Conservation (phyloP, 1,140 invertebrate species). For the Uloborus diversus region DNA sequence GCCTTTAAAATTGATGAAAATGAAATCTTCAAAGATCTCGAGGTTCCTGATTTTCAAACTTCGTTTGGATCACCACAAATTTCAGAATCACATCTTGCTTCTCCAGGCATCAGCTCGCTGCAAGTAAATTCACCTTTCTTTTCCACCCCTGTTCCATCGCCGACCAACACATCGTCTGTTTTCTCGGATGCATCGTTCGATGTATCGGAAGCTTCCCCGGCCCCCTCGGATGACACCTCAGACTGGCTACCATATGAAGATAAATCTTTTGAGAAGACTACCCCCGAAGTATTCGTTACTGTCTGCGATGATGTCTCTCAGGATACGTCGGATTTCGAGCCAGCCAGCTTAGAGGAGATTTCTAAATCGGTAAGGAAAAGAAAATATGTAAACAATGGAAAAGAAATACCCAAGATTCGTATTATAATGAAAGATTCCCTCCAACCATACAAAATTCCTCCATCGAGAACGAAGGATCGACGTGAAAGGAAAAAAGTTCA, state of each 20-base stretch:
- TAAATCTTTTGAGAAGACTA: background rate
- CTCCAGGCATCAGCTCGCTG: background rate
- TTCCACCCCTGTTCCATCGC: background rate
- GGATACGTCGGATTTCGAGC: background rate
- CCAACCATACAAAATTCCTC: conserved; percentile 1
- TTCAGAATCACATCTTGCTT: background rate
- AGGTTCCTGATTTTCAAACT: background rate
- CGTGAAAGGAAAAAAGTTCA: conserved; percentile 43
- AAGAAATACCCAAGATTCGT: conserved; percentile 19
- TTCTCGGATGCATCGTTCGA: background rate
- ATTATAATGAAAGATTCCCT: background rate
- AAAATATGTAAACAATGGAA: conserved; percentile 14
- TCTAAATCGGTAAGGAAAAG: conserved; percentile 6
- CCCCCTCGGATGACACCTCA: no score
- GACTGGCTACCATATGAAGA: background rate
- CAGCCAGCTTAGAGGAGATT: conserved; percentile 23
- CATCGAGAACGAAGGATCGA: background rate
- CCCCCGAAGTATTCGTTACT: background rate
- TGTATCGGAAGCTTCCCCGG: no score
- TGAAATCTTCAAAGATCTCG: background rate
- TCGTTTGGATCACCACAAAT: background rate
- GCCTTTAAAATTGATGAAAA: background rate
- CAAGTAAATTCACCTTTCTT: background rate
- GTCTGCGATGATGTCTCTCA: background rate
- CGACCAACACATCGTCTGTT: background rate